Evolutionary conservation across 2,797 vertebrate species (phyloP).

Genomic region (Enteromius paludinosus): DNA sequence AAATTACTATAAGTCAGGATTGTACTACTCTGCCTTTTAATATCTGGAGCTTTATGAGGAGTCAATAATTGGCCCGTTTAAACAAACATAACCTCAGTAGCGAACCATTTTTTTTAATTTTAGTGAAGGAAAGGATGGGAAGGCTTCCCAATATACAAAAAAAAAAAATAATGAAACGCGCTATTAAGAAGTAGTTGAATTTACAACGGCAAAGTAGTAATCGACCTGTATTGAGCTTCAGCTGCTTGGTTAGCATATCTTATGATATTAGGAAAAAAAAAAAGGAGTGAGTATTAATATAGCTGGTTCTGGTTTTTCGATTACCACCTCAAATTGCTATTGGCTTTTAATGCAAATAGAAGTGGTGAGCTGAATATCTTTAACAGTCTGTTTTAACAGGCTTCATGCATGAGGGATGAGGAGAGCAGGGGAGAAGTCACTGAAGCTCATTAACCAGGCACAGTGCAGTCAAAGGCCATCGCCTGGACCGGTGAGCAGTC

Average conservation of each 20-base stretch:
- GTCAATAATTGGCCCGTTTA: constrained; percentile 61
- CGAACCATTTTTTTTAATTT: constrained; percentile 47
- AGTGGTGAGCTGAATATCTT: constrained; percentile 50
- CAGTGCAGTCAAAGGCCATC: constrained; percentile 44
- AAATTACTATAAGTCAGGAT: constrained; percentile 69
- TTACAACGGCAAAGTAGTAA: not conserved
- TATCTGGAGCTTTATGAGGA: constrained; percentile 62
- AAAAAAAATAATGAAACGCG: not conserved
- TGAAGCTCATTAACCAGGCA: constrained; percentile 56
- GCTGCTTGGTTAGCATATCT: not conserved
- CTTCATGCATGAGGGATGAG: constrained; percentile 54
- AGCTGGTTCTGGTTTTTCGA: constrained; percentile 49
- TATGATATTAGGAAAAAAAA: not conserved
- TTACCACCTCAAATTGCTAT: constrained; percentile 48
- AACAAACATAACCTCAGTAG: constrained; percentile 59
- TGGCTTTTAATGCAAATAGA: constrained; percentile 59
- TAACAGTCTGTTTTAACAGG: constrained; percentile 54
- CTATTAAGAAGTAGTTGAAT: not conserved
- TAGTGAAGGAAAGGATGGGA: constrained; percentile 7
- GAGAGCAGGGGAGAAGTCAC: constrained; percentile 45
- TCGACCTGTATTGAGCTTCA: constrained; percentile 13
- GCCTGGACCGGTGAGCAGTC: constrained; percentile 37
- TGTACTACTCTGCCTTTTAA: constrained; percentile 64
- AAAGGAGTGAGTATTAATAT: not conserved
- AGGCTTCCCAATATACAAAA: not conserved